phyloP scores from a whole-genome alignment of 2,113 vertebrate species.

The Oplegnathus fasciatus region DNA sequence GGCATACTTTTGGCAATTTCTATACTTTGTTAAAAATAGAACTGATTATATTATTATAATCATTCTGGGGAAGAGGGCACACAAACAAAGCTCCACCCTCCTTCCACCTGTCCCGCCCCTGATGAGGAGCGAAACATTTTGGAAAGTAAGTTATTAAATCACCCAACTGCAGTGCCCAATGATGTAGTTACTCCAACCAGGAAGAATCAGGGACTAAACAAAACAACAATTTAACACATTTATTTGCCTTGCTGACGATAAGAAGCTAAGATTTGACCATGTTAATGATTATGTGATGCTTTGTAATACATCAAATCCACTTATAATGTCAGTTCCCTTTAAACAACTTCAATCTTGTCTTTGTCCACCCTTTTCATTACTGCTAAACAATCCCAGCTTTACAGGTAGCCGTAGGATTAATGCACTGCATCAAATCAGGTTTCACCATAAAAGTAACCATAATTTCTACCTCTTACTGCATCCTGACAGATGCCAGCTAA shows the following conservation, averaged over 20 bases:
- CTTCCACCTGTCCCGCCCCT: no score
- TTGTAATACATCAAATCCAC: not conserved
- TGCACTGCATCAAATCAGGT: slow-evolving; percentile 25
- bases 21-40: not conserved
- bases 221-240: slow-evolving; percentile 1
- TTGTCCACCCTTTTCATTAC: slow-evolving; percentile 5
- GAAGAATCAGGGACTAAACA: not conserved
- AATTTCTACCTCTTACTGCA: slow-evolving; percentile 20
- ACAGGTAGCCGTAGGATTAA: slow-evolving; percentile 13
- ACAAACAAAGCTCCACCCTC: not conserved
- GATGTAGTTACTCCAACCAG: slow-evolving; percentile 22
- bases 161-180: slow-evolving; percentile 22
- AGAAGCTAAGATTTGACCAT: slow-evolving; percentile 4
- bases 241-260: slow-evolving; percentile 7
- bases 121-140: slow-evolving; percentile 24
- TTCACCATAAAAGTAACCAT: slow-evolving; percentile 38
- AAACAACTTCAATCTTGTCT: slow-evolving; percentile 6
- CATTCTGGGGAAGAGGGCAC: not conserved
- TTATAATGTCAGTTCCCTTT: not conserved
- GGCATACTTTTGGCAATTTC: not conserved
- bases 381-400: slow-evolving; percentile 30
- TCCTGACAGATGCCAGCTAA: slow-evolving; percentile 62
- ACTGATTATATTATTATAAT: not conserved
- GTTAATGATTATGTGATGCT: not conserved
- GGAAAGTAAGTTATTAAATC: slow-evolving; percentile 16